Evolutionary conservation across 2,113 vertebrate species (phyloP).

Genomic region (Mirza zaza): DNA sequence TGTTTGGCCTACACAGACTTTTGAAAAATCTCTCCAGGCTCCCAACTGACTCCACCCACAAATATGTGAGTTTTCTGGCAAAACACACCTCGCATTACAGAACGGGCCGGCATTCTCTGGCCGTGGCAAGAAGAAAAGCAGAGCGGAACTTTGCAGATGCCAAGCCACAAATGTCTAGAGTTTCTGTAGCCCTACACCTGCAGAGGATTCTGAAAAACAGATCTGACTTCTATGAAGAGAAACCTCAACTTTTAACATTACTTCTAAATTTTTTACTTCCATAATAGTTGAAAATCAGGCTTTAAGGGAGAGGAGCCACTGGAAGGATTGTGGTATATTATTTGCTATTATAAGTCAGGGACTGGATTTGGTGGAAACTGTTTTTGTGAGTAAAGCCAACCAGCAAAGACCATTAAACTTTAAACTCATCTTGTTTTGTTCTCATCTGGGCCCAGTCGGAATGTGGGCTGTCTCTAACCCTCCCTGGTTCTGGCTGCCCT

Average conservation of each 20-base stretch:
- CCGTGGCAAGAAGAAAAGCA: slow-evolving; percentile 69
- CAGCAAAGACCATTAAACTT: neutral
- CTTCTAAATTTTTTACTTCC: slow-evolving; percentile 40
- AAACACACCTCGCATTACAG: slow-evolving; percentile 62
- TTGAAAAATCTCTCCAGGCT: slow-evolving; percentile 74
- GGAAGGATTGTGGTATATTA: neutral
- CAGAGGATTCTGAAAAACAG: slow-evolving; percentile 43
- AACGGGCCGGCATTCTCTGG: slow-evolving; percentile 60
- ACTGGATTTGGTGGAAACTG: neutral
- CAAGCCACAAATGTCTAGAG: slow-evolving; percentile 17
- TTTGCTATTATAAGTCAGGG: neutral
- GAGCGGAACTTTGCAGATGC: neutral
- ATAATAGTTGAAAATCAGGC: slow-evolving; percentile 39
- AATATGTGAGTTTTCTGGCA: slow-evolving; percentile 74
- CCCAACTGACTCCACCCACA: slow-evolving; percentile 65
- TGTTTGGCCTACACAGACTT: slow-evolving; percentile 71
- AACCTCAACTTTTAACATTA: slow-evolving; percentile 13
- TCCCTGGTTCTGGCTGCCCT: fast-evolving
- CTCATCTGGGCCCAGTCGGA: neutral
- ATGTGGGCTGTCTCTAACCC: neutral
- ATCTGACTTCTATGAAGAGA: slow-evolving; percentile 48
- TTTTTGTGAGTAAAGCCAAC: neutral
- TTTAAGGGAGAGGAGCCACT: neutral
- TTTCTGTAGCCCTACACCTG: slow-evolving; percentile 62
- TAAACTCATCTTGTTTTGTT: neutral